Base-by-base conservation (phyloP, 2,888 invertebrate species). In the Byasa hedistus region DNA sequence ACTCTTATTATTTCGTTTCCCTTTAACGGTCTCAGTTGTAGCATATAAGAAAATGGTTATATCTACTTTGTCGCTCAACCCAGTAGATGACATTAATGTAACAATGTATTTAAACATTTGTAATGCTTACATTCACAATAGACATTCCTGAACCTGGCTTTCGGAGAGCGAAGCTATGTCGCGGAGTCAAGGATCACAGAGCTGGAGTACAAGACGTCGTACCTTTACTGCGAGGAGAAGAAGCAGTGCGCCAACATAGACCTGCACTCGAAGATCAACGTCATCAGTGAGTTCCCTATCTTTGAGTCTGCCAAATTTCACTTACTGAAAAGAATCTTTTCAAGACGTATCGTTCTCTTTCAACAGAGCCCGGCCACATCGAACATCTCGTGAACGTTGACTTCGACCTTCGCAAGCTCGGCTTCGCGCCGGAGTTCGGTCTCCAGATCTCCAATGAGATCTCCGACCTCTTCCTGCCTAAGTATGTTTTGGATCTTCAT, bases 231-330 rank as follows among this genome's bases (percentile, higher is more conserved):
- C 80, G 96, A 96, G 73, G 95, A 95, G 79, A 95, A 95, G 86
- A 95, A 95, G 69, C 95, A 96, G 73, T 96, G 96, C 78, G 95
- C 95, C 0, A 94, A 95, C 76, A 92, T 95, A 24, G 96, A 96
- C 75, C 76, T 95, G n/a, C 92, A 94, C 74, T 92, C 94, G 36
- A 94, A 94, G 76, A 80, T 92, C 32, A 87, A 87, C 67, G 70
- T 82, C 8, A 85, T 85, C 61, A 92, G 92, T 92, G 70, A 84
- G 89, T 83, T 57, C 39, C 39, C 7, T 39, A 15, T 15, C 15
- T 39, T 15, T 15, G 12, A 17, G 39, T 12, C 39, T 39, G 15
- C 15, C 12, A 15, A 12, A 39, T 15, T 15, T 32, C 32, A 2
- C 15, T 39, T 39, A 39, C 39, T 39, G 15, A 39, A 39, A 15